Evolutionary conservation across 2,888 invertebrate species (phyloP).

Genomic region (Panopea generosa): DNA sequence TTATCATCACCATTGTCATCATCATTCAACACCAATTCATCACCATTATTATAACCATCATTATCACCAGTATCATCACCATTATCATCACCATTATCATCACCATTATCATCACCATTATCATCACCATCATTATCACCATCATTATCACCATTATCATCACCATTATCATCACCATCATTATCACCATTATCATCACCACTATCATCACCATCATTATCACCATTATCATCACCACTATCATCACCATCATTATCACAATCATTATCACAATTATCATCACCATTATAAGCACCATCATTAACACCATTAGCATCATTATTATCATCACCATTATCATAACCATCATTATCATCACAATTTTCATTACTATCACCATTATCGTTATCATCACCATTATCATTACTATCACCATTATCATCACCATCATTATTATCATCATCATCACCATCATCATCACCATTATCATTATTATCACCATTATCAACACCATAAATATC

Average conservation of each 20-base stretch:
- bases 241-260: too few species aligned
- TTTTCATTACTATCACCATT: too few species aligned
- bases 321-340: too few species aligned
- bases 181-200: conserved; percentile 5
- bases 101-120: conserved; percentile 13
- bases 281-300: too few species aligned
- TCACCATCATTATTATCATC: background rate
- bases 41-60: too few species aligned
- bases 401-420: background rate
- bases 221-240: background rate
- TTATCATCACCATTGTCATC: conserved; percentile 22
- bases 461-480: too few species aligned
- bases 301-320: too few species aligned
- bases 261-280: conserved; percentile 8
- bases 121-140: conserved; percentile 1
- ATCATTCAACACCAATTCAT: too few species aligned
- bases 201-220: background rate
- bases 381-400: conserved; percentile 12
- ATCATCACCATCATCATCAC: background rate
- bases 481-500: too few species aligned
- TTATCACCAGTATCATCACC: too few species aligned
- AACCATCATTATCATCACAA: too few species aligned
- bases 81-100: conserved; percentile 30
- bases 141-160: conserved; percentile 3
- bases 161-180: conserved; percentile 9